These are phyloP conservation scores for Aleiodes sp. DNA, from an alignment of 1,140 invertebrate genomes.

Conservation along the genomic window DNA sequence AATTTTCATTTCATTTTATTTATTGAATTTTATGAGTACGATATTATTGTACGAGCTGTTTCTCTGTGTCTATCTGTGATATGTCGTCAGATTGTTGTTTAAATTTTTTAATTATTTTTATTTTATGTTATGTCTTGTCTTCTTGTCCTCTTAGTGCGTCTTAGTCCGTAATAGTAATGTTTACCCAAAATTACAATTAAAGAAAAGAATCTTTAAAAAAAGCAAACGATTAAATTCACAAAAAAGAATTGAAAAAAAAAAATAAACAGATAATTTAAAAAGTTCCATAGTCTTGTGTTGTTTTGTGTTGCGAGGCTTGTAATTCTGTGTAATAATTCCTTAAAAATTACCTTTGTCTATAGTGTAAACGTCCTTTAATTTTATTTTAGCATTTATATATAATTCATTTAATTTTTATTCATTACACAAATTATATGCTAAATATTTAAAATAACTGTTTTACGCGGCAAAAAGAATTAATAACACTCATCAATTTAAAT, in stretches of 20 bases:
- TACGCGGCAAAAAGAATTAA: slow-evolving; percentile 46
- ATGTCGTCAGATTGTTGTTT: slow-evolving; percentile 60
- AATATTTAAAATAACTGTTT: slow-evolving; percentile 46
- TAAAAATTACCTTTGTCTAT: slow-evolving; percentile 50
- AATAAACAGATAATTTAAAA: slow-evolving; percentile 6
- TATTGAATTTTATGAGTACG: no score
- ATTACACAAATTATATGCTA: no score
- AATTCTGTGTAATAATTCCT: slow-evolving; percentile 56
- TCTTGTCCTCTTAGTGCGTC: slow-evolving; percentile 57
- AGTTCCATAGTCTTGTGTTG: slow-evolving; percentile 56
- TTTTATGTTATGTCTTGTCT: slow-evolving; percentile 60
- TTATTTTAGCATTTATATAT: slow-evolving; percentile 36
- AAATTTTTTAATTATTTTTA: slow-evolving; percentile 33
- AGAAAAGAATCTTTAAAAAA: slow-evolving; percentile 13
- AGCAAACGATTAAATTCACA: not conserved
- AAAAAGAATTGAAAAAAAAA: not conserved
- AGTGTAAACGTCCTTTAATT: slow-evolving; percentile 46
- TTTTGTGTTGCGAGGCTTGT: slow-evolving; percentile 61
- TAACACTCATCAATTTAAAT: slow-evolving; percentile 42
- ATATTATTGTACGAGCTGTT: slow-evolving; percentile 34
- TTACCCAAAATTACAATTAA: not conserved
- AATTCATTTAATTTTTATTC: slow-evolving; percentile 25
- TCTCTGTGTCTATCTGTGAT: slow-evolving; percentile 57
- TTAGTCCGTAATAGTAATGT: slow-evolving; percentile 46
- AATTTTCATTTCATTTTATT: slow-evolving; percentile 5